A percentile compares a stretch with the other conserved stretches of the same genome.
Conservation (phyloP, 2,888 invertebrate species). For the Lysandra bellargus region DNA sequence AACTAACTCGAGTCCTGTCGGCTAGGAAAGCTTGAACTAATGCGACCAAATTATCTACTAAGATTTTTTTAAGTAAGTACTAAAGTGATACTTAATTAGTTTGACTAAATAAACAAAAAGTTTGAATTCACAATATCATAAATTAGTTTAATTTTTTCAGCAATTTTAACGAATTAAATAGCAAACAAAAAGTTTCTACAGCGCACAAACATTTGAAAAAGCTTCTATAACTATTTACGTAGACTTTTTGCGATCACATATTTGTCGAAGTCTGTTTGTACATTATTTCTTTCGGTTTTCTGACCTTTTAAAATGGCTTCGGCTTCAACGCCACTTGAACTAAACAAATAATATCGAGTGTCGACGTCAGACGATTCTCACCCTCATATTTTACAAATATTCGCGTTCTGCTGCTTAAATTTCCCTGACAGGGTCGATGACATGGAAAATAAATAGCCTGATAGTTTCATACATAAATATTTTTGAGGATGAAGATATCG, state of each 20-base stretch:
- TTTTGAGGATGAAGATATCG: no score
- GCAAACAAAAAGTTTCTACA: not conserved
- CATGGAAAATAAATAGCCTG: not conserved
- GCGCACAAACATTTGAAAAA: not conserved
- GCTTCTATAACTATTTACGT: not conserved
- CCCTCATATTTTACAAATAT: not conserved
- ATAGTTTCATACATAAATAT: not conserved
- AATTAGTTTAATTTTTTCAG: not conserved
- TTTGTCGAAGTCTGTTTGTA: slow-evolving; percentile 12
- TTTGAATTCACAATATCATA: not conserved
- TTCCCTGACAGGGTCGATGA: slow-evolving; percentile 4
- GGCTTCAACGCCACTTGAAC: slow-evolving; percentile 20
- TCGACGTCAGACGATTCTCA: slow-evolving; percentile 11
- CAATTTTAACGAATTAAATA: not conserved
- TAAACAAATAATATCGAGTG: slow-evolving; percentile 26
- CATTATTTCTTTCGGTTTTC: slow-evolving; percentile 16
- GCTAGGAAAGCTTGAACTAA: no score
- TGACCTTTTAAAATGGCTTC: slow-evolving; percentile 22
- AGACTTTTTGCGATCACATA: not conserved
- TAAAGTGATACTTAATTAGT: no score
- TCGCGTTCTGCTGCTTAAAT: not conserved
- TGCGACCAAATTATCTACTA: no score
- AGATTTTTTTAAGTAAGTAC: no score
- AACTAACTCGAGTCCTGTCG: no score
- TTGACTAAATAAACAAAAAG: not conserved